Evolutionary conservation across 2,797 vertebrate species (phyloP), one percentile per base, ranked within the genome.

Genomic region (Poeciliopsis turneri): DNA sequence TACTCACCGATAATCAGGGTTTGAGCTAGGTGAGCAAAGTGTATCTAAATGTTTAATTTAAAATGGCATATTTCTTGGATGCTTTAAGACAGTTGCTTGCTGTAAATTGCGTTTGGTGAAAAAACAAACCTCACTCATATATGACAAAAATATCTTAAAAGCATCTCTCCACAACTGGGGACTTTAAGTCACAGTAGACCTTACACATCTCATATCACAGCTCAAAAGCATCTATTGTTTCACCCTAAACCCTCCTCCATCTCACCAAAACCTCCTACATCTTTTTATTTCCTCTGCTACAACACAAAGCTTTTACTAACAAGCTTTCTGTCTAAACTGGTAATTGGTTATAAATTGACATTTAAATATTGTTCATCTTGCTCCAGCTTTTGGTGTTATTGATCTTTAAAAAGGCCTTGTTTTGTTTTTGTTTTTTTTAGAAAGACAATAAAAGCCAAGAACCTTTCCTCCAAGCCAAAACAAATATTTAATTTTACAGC

Each of bases 401-500:
- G 5, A 51, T 16, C 74, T 68, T 30, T 28, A 28, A 59, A 30
- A 15, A 36, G 9, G 33, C 1, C 30, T 51, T 72, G 1, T 33
- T 72, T 28, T 64, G 55, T 66, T 73, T 36, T 12, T 2, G 30
- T 33, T 49, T 49, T 51, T 8, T 23, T 12, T 64, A 28, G 23
- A 33, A n/a, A 16, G 55, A 18, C 8, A 66, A 0, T 45, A 18
- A 64, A 45, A 46, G 16, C 64, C 23, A 53, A 4, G 0, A 72
- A 66, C 23, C n/a, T 53, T 53, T 53, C 20, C 20, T 25, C 49
- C 20, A 23, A 53, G 8, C 2, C 20, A 53, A 33, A 33, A 33
- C 33, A 33, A 33, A 33, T n/a, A 53, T 72, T 43, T 78, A 36
- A 75, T 82, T 84, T 76, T 82, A 47, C 47, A 39, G 15, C 72